These are phyloP conservation scores for Brachymystax lenok DNA, from an alignment of 2,797 vertebrate species.

Conservation along the genomic window DNA sequence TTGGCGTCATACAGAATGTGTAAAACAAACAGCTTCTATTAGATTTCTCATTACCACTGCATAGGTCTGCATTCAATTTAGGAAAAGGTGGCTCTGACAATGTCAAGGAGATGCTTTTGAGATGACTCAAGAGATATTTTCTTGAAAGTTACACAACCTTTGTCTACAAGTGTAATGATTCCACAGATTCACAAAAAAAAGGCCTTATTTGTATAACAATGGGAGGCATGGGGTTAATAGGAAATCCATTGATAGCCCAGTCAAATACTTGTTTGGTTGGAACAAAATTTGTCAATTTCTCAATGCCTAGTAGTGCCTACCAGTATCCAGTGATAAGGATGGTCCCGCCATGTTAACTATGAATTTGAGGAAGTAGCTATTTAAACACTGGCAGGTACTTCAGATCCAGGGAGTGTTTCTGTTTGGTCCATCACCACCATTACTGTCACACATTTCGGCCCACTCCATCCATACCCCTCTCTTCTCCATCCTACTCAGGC, in stretches of 20 bases:
- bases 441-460: background rate
- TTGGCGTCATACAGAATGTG: background rate
- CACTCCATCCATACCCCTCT: constrained; percentile 13
- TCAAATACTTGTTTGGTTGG: background rate
- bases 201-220: background rate
- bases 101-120: background rate
- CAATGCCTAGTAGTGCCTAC: background rate
- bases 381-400: constrained; percentile 8
- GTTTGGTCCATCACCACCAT: too few species aligned
- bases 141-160: too few species aligned
- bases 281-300: background rate
- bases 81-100: background rate
- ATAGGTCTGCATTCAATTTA: background rate
- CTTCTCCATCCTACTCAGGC: background rate
- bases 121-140: background rate
- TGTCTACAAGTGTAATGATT: background rate
- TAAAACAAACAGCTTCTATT: background rate
- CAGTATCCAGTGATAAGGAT: background rate
- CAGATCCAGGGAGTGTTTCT: constrained; percentile 7
- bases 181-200: background rate
- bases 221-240: constrained; percentile 33
- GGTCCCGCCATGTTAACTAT: background rate
- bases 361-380: background rate
- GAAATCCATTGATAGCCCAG: constrained; percentile 39
- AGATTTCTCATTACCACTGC: background rate